Evolutionary conservation across 2,888 invertebrate species (phyloP), one percentile per base, ranked within the genome.

Genomic region (Euzetes globulus): DNA sequence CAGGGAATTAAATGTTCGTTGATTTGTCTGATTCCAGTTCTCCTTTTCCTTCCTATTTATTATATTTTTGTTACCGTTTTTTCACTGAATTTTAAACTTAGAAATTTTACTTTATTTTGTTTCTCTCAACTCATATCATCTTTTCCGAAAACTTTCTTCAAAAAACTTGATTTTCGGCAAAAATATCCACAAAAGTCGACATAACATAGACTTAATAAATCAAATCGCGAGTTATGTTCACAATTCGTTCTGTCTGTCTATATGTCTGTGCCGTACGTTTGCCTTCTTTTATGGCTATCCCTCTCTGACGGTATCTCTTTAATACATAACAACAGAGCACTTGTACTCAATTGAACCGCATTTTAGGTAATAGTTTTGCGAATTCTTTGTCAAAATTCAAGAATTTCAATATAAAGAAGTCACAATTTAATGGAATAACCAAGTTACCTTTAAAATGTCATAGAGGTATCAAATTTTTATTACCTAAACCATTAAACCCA

Each of bases 91-190:
- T 41, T 41, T 13, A 41, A 41, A 11, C 13, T 25, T 25, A 5
- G 11, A 41, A 41, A 9, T 41, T 41, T 41, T 41, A 41, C 13
- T 41, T 41, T 41, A 11, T 55, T 55, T 25, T 25, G n/a, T 55
- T 55, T 55, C 55, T 25, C 6, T 55, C 13, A 1, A 25, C 1
- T 55, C 25, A 25, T 55, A 11, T 25, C 3, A 22, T 25, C 22
- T 25, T 11, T 55, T 22, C 13, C 25, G 13, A 22, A 55, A 6
- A 25, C 22, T 25, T 55, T 22, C 25, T 25, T 7, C 13, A 1
- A 55, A 55, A 41, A 55, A 55, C 55, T 22, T 4, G 55, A 55
- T 22, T 55, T 55, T 55, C 55, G 55, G 55, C 55, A 19, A 55
- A 55, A 13, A 55, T 55, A 19, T 50, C 9, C n/a, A n/a, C 50